A percentile compares a stretch with the other conserved stretches of the same genome.
Evolutionary conservation across 1,140 invertebrate genomes (phyloP).

Genomic region (Euura lappo): DNA sequence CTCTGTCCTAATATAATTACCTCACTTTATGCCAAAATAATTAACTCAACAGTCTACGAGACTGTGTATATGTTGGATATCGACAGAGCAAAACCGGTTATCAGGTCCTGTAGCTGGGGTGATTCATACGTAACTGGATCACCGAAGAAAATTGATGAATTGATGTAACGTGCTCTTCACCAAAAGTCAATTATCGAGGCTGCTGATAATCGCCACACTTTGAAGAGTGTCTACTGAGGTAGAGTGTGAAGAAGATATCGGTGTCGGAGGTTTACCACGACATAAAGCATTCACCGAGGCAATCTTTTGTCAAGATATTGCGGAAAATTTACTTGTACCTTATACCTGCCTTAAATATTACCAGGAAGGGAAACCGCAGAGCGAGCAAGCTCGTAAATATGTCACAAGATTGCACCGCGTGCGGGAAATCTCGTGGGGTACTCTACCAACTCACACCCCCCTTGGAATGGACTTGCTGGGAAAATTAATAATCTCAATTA

Average conservation of each 20-base stretch:
- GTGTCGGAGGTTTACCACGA: background rate
- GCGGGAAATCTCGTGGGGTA: background rate
- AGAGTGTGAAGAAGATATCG: background rate
- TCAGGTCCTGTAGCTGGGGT: background rate
- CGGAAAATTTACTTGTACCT: background rate
- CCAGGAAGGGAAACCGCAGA: background rate
- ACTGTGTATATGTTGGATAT: background rate
- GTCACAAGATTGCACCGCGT: background rate
- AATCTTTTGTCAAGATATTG: slow-evolving; percentile 7
- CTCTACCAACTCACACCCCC: background rate
- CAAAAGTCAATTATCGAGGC: too few species aligned
- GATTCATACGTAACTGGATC: background rate
- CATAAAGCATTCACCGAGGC: background rate
- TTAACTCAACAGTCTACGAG: background rate
- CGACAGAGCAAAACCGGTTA: background rate
- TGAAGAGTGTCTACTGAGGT: too few species aligned
- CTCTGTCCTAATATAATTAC: background rate
- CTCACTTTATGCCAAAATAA: background rate
- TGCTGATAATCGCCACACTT: too few species aligned
- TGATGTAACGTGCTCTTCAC: too few species aligned
- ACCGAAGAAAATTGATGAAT: too few species aligned
- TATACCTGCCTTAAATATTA: background rate
- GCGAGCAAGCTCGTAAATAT: background rate
- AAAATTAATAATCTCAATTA: slow-evolving; percentile 1
- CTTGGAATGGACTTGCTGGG: background rate